Percentiles rank a stretch among this genome's conserved stretches.
Conservation (phyloP, 2,113 vertebrate species). For the Illadopsis cleaveri region DNA sequence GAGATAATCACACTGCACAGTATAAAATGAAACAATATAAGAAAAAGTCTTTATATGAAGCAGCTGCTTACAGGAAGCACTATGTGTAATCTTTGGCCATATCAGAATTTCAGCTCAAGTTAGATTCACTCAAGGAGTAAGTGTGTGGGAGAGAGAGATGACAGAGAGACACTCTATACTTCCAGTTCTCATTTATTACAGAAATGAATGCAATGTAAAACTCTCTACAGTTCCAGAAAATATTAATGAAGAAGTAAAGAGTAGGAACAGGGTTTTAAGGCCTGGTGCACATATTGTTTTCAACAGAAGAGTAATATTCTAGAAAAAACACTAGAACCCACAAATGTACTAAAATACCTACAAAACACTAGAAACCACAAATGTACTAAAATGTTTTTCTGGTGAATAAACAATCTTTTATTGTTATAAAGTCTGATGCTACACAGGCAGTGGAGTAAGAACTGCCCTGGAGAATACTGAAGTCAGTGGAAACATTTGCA, state of each 20-base stretch:
- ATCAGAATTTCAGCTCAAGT: background rate
- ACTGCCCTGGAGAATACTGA: background rate
- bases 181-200: background rate
- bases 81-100: background rate
- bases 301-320: background rate
- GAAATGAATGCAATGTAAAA: background rate
- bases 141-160: background rate
- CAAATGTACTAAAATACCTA: background rate
- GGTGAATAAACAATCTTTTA: background rate
- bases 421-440: background rate
- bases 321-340: background rate
- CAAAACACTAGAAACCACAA: background rate
- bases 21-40: background rate
- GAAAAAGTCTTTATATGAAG: background rate
- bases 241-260: background rate
- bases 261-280: background rate
- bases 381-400: background rate
- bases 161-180: background rate
- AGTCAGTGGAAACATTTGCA: background rate
- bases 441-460: background rate
- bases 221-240: background rate
- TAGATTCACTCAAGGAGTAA: background rate
- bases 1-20: background rate
- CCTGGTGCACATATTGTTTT: background rate
- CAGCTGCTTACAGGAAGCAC: slow-evolving; percentile 23